These are phyloP conservation scores for Augochlorella aurata DNA, from an alignment of 2,888 invertebrate genomes.

Conservation along the genomic window DNA sequence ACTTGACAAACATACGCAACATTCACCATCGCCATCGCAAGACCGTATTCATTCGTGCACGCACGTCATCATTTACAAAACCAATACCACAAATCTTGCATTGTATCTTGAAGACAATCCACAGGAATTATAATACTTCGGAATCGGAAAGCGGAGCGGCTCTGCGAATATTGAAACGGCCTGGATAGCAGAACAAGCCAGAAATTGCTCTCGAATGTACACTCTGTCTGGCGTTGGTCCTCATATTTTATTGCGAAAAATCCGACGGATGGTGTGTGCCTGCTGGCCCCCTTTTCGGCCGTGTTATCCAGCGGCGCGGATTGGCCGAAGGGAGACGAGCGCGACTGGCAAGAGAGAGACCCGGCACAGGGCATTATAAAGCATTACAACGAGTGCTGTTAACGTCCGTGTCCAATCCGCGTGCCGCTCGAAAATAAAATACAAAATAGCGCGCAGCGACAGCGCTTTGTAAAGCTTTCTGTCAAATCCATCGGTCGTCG, in stretches of 20 bases:
- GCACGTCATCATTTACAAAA: too few species aligned
- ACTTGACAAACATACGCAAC: too few species aligned
- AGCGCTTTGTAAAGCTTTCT: conserved; percentile 77
- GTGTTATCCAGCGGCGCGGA: conserved; percentile 58
- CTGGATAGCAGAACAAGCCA: not conserved
- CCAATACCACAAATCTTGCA: not conserved
- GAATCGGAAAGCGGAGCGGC: not conserved
- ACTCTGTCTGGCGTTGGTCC: conserved; percentile 42
- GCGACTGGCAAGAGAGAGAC: conserved; percentile 21
- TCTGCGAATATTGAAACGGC: conserved; percentile 12
- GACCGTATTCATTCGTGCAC: too few species aligned
- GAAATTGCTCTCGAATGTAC: conserved; percentile 15
- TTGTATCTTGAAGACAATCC: not conserved
- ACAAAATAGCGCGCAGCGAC: conserved; percentile 75
- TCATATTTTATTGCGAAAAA: conserved; percentile 73
- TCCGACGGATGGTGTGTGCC: conserved; percentile 57
- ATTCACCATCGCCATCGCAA: too few species aligned
- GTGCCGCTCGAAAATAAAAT: conserved; percentile 77
- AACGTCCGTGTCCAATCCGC: conserved; percentile 80
- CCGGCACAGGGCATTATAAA: conserved; percentile 75
- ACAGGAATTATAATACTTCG: not conserved
- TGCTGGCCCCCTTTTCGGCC: conserved; percentile 37
- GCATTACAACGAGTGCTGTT: conserved; percentile 80
- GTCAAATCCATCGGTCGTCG: conserved; percentile 77
- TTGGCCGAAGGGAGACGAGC: conserved; percentile 31